Conservation (phyloP, 2,888 invertebrate species). For the Nematopogon swammerdamellus region DNA sequence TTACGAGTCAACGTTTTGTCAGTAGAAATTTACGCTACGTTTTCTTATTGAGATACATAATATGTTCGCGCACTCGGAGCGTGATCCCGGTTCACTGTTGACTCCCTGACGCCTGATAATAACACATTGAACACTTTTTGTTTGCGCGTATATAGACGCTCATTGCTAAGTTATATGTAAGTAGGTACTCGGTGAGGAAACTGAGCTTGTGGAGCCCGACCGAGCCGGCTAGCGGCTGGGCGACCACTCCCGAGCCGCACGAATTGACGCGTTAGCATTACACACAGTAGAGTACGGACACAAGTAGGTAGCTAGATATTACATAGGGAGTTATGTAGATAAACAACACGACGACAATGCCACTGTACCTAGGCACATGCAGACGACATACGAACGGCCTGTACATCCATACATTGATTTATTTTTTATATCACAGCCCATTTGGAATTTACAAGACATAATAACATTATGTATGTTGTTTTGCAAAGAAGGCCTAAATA, state of each 20-base stretch:
- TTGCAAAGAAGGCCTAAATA: constrained; percentile 45
- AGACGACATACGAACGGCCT: constrained; percentile 62
- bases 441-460: constrained; percentile 69
- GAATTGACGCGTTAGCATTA: background rate
- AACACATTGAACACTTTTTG: background rate
- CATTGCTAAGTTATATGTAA: too few species aligned
- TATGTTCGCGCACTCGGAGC: constrained; percentile 18
- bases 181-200: too few species aligned
- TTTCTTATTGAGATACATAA: constrained; percentile 15
- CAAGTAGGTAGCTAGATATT: too few species aligned
- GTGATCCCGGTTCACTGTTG: constrained; percentile 36
- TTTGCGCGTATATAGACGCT: too few species aligned
- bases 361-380: constrained; percentile 9
- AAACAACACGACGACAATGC: constrained; percentile 10
- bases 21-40: constrained; percentile 58
- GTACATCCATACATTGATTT: constrained; percentile 66
- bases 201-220: too few species aligned
- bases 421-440: constrained; percentile 71
- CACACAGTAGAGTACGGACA: background rate
- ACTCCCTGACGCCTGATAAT: constrained; percentile 30
- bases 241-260: too few species aligned
- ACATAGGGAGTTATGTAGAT: too few species aligned
- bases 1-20: constrained; percentile 59
- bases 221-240: too few species aligned
- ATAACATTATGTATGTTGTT: constrained; percentile 35